Base-by-base conservation (phyloP, 2,113 vertebrate species). In the Pseudolaguvia tuberculata region DNA sequence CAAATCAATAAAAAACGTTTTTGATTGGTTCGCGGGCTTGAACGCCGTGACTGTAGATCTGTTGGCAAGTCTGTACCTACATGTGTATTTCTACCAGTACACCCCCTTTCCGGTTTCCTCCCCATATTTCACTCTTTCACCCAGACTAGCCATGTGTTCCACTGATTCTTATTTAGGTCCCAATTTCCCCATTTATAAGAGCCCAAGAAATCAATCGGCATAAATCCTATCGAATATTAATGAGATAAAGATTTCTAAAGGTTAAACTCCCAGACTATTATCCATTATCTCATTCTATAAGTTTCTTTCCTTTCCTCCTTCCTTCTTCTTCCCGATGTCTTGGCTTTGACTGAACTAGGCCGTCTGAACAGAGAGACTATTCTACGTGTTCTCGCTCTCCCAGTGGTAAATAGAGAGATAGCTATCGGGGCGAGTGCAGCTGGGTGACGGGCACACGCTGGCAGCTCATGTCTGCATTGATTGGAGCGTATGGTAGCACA, bases 61-160 rank as follows among this genome's bases (percentile, higher is more conserved):
- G 58, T 80, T 65, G 51, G n/a, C 14, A 42, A 25, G 45, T 45
- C 59, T 48, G 48, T 56, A 63, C 55, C 27, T 70, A 51, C 61
- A 55, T 59, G 62, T 35, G 69, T 35, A 47, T 53, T 57, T 67
- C 58, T 76, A 57, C 51, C 70, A 70, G 35, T 68, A 62, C 65
- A 51, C 66, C 55, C 47, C 58, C 11, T 73, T n/a, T 82, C 81
- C 72, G 78, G 72, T 59, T 57, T 68, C 63, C 27, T 29, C 48
- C 58, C 78, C 65, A 75, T 78, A 78, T 78, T 75, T 80, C 78
- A 74, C 72, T 61, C 53, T 65, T 74, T 78, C 56, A 77, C 72
- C 71, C 66, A 78, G 74, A 78, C 73, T 72, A 57, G 63, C 67
- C 59, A 52, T 74, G 78, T 82, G 78, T 67, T 75, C 61, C 62